Base-by-base conservation (phyloP, 2,113 vertebrate species). In the Fulica atra region DNA sequence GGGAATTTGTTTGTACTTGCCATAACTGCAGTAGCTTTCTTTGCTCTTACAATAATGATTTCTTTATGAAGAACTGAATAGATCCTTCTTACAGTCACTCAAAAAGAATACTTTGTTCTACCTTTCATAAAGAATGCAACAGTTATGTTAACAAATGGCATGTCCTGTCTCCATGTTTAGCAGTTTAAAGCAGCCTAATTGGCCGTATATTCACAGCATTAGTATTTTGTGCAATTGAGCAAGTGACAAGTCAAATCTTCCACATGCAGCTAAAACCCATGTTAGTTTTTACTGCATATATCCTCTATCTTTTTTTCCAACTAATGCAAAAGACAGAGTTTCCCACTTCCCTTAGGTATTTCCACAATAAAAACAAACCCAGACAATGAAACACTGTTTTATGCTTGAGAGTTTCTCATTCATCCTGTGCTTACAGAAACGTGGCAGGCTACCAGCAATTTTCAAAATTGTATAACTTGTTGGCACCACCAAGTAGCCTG, bases 361-460 rank as follows among this genome's bases (percentile, higher is more conserved):
- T 80, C 56, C 61, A 89, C 78, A 96, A 91, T 87, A 94, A 96
- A 97, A 96, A 80, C 93, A 96, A 91, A 96, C 68, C 88, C 86
- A 91, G 92, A 96, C 96, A 96, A 91, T 92, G 96, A 86, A 94
- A 92, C 81, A 70, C 92, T 96, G 90, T 95, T 95, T 93, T 57
- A 78, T 89, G 77, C 81, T 91, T 96, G 81, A 92, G 88, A 85
- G 81, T 95, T 93, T 93, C 96, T 92, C 88, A 92, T 96, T 97
- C 88, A 94, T 93, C 46, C 91, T 68, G 60, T 0, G 0, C 59
- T 93, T 65, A 68, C 9, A 3, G 82, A 92, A 90, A 89, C 33
- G 2, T 95, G 93, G 95, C 93, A 95, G 87, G 53, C 88, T 93
- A 93, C 92, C 93, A 96, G 95, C 91, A 94, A 82, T 96, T 96